phyloP scores from a whole-genome alignment of 2,113 vertebrate genomes.

The Pyxicephalus adspersus region DNA sequence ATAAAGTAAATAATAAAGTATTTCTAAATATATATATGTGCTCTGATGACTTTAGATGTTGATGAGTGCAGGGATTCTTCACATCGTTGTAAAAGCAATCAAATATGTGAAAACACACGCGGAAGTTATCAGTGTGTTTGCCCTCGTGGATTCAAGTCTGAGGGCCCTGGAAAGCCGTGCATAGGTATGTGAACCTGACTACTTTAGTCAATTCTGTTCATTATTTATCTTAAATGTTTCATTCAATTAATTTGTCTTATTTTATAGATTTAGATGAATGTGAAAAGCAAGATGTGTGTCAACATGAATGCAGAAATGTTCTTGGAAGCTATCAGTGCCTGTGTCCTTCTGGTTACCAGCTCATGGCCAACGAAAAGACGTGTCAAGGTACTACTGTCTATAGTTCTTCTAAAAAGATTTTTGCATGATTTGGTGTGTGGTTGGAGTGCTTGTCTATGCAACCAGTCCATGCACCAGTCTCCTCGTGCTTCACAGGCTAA shows the following conservation, averaged over 20 bases:
- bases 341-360: slow-evolving; percentile 88
- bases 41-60: slow-evolving; percentile 74
- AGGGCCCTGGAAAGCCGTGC: slow-evolving; percentile 85
- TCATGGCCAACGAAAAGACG: slow-evolving; percentile 89
- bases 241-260: slow-evolving; percentile 27
- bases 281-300: slow-evolving; percentile 85
- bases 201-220: neutral
- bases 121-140: slow-evolving; percentile 92
- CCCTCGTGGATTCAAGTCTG: slow-evolving; percentile 85
- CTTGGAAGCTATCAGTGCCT: slow-evolving; percentile 88
- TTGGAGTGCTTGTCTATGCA: no score
- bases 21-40: neutral
- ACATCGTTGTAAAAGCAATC: slow-evolving; percentile 93
- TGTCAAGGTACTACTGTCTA: slow-evolving; percentile 84
- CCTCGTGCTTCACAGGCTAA: no score
- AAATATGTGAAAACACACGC: slow-evolving; percentile 91
- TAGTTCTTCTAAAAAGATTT: no score
- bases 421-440: no score
- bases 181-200: slow-evolving; percentile 77
- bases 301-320: slow-evolving; percentile 93
- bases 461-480: no score
- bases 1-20: no score
- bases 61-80: slow-evolving; percentile 90
- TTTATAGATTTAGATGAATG: slow-evolving; percentile 93
- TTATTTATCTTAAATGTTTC: neutral